Conservation (phyloP, 2,113 vertebrate genomes). For the Lucifuga dentata region DNA sequence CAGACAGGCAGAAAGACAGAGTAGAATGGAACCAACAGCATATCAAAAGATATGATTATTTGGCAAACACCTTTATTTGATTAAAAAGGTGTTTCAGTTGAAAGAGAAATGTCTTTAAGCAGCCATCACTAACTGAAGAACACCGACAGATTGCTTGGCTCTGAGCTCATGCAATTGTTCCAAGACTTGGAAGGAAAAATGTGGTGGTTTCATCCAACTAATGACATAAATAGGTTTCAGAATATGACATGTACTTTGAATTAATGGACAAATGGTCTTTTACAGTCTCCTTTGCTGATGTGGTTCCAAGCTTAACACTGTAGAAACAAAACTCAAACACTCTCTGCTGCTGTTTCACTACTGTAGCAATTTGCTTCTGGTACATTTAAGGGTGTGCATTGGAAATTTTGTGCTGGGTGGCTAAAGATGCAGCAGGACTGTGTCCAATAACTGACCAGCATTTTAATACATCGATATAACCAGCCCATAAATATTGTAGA, state of each 20-base stretch:
- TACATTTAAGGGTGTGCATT: neutral
- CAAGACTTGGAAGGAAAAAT: slow-evolving; percentile 53
- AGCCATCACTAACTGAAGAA: slow-evolving; percentile 59
- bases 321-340: slow-evolving; percentile 38
- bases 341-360: neutral
- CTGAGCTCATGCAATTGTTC: slow-evolving; percentile 49
- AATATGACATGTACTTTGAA: slow-evolving; percentile 53
- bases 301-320: slow-evolving; percentile 26
- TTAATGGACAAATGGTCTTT: slow-evolving; percentile 63
- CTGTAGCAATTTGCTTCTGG: neutral
- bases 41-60: slow-evolving; percentile 37
- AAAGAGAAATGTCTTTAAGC: slow-evolving; percentile 51
- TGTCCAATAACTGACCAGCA: too few relatives aligned
- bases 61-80: slow-evolving; percentile 40
- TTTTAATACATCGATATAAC: too few relatives aligned
- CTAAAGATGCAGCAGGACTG: too few relatives aligned
- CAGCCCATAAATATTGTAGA: too few relatives aligned
- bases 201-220: slow-evolving; percentile 40
- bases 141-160: slow-evolving; percentile 73
- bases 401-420: too few relatives aligned
- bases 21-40: slow-evolving; percentile 9
- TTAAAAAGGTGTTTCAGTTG: slow-evolving; percentile 62
- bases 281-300: slow-evolving; percentile 36
- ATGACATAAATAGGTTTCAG: slow-evolving; percentile 61
- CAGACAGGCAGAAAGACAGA: slow-evolving; percentile 11